These are phyloP conservation scores for Megathymus violae DNA, from an alignment of 1,140 invertebrate species.

Conservation along the genomic window DNA sequence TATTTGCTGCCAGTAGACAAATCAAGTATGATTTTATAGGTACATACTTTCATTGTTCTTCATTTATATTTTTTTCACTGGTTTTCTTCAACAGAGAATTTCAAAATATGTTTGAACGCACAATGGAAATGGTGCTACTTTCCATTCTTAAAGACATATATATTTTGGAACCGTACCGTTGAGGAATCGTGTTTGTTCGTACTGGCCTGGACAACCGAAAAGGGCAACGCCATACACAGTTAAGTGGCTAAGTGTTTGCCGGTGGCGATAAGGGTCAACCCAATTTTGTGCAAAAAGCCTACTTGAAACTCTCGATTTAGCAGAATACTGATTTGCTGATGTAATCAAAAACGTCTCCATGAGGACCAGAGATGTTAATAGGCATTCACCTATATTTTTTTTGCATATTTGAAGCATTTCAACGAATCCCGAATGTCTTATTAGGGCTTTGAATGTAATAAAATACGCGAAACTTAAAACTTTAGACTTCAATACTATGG, in stretches of 20 bases:
- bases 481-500: background rate
- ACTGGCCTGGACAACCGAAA: conserved; percentile 11
- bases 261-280: conserved; percentile 38
- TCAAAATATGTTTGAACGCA: background rate
- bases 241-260: conserved; percentile 29
- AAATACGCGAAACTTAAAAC: background rate
- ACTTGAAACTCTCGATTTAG: conserved; percentile 35
- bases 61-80: conserved; percentile 13
- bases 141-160: background rate
- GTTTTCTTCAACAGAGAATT: background rate
- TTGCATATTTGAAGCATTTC: conserved; percentile 6
- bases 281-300: conserved; percentile 40
- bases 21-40: too few species aligned
- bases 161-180: conserved; percentile 3
- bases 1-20: too few species aligned
- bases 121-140: background rate
- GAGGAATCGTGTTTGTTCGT: conserved; percentile 7
- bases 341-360: conserved; percentile 22
- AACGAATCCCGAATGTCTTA: background rate
- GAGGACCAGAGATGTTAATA: conserved; percentile 13
- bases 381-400: conserved; percentile 4
- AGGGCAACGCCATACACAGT: conserved; percentile 33
- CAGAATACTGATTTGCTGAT: conserved; percentile 37
- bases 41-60: too few species aligned
- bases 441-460: conserved; percentile 5